Base-by-base conservation (phyloP, 2,888 invertebrate genomes). In the Pollenia griseotomentosa region DNA sequence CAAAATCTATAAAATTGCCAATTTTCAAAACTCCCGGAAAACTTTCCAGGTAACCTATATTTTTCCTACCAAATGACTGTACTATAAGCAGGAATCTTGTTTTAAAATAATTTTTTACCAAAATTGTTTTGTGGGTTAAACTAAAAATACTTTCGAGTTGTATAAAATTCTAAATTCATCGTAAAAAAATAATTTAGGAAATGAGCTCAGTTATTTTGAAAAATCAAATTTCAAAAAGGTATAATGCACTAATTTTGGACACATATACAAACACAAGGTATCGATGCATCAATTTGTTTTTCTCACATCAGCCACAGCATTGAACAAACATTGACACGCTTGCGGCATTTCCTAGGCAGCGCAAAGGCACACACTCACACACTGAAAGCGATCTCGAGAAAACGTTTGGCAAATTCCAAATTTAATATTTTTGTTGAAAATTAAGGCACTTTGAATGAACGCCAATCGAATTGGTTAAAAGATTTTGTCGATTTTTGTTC, bases 321-420 rank as follows among this genome's bases (percentile, higher is more conserved):
- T 42, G 51, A 46, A 70, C 6, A 53, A 61, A 40, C 68, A 57
- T 48, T 19, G 40, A 59, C 19, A 68, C 59, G 68, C 53, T 42
- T 23, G n/a, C 40, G 46, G 14, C 53, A 68, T 68, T 68, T 75
- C 46, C 10, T n/a, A 61, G 10, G 19, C 46, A 3, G 16, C 7
- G 14, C 53, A 19, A 59, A 42, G 23, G 46, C 2, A 73, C 14
- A 14, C 42, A 66, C 23, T 23, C 14, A 14, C 7, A 53, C n/a
- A 33, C 16, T 2, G 19, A 23, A 51, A 68, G 10, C 14, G 9
- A 5, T 59, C 6, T 10, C 59, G 14, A 33, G 40, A 79, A 53
- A 63, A 42, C 14, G 16, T 73, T 83, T 68, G 75, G 68, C 74
- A 42, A 70, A 83, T 70, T 75, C 82, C 59, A 83, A 63, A 46